A percentile compares a stretch with the other conserved stretches of the same genome.
Evolutionary conservation across 1,140 invertebrate genomes (phyloP).

Genomic region (Drosophila lowei): DNA sequence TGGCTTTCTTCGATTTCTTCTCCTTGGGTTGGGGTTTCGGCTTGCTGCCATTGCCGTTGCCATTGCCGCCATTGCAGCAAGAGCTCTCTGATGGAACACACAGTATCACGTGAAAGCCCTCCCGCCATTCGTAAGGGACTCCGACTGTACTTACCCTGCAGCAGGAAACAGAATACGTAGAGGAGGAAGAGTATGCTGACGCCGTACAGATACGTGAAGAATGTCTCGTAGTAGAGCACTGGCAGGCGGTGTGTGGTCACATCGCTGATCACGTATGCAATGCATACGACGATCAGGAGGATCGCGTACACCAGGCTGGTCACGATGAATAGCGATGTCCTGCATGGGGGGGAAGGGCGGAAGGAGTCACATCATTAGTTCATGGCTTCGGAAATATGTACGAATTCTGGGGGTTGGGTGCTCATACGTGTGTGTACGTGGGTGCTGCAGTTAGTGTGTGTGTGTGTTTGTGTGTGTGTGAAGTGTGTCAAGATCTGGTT

Average conservation of each 20-base stretch:
- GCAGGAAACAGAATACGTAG: constrained; percentile 98
- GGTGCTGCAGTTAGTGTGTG: constrained; percentile 8
- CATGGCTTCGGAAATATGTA: constrained; percentile 9
- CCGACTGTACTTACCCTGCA: constrained; percentile 86
- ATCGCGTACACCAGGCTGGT: constrained; percentile 97
- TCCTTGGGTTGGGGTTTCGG: constrained; percentile 89
- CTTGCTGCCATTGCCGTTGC: constrained; percentile 82
- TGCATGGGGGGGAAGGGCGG: constrained; percentile 80
- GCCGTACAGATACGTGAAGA: constrained; percentile 98
- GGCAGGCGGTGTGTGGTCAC: constrained; percentile 95
- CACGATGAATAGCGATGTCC: constrained; percentile 96
- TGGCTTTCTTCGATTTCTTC: constrained; percentile 89
- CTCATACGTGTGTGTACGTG: constrained; percentile 23
- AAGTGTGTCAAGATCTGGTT: constrained; percentile 44
- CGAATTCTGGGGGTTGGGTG: constrained; percentile 23
- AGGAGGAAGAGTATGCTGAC: constrained; percentile 97
- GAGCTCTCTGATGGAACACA: constrained; percentile 87
- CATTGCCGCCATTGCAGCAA: constrained; percentile 86
- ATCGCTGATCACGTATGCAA: constrained; percentile 96
- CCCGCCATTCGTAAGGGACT: too few species aligned
- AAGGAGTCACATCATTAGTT: constrained; percentile 1
- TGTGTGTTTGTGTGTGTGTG: not conserved
- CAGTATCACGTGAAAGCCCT: not conserved
- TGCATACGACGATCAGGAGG: constrained; percentile 94
- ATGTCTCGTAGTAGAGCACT: constrained; percentile 96